phyloP scores from a whole-genome alignment of 2,888 invertebrate genomes.

The Andrena trimmerana region DNA sequence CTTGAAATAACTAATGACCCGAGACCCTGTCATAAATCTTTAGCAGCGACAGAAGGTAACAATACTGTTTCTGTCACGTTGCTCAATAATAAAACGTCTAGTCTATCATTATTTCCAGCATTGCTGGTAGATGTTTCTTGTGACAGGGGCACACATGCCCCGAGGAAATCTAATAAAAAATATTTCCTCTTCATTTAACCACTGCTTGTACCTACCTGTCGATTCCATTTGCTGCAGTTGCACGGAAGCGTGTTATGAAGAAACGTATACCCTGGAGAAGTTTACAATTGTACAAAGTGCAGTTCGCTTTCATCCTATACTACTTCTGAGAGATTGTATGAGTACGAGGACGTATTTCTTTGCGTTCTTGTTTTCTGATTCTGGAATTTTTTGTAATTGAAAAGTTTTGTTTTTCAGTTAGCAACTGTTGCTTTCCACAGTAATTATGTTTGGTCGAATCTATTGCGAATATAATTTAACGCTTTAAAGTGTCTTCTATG shows the following conservation, averaged over 20 bases:
- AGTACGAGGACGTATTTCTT: not conserved
- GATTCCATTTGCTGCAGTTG: conserved; percentile 54
- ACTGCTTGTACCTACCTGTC: conserved; percentile 47
- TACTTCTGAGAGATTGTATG: not conserved
- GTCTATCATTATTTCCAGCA: not conserved
- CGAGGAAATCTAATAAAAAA: conserved; percentile 57
- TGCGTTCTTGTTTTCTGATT: not conserved
- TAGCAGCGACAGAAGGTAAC: not conserved
- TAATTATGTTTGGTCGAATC: not conserved
- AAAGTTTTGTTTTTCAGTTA: not conserved
- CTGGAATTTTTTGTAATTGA: not conserved
- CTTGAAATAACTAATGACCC: not conserved
- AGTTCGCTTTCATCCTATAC: not conserved
- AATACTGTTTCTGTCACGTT: not conserved
- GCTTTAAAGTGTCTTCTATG: not conserved
- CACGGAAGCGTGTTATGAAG: not conserved
- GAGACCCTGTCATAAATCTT: not conserved
- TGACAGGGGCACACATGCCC: conserved; percentile 36
- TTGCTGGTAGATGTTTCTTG: conserved; percentile 7
- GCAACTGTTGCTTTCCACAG: not conserved
- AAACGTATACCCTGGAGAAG: not conserved
- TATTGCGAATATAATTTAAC: not conserved
- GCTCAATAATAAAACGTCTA: not conserved
- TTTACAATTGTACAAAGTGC: conserved; percentile 8
- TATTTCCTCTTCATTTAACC: conserved; percentile 63